A percentile compares a stretch with the other conserved stretches of the same genome.
phyloP scores from a whole-genome alignment of 2,797 vertebrate species.

The Rhinophrynus dorsalis region DNA sequence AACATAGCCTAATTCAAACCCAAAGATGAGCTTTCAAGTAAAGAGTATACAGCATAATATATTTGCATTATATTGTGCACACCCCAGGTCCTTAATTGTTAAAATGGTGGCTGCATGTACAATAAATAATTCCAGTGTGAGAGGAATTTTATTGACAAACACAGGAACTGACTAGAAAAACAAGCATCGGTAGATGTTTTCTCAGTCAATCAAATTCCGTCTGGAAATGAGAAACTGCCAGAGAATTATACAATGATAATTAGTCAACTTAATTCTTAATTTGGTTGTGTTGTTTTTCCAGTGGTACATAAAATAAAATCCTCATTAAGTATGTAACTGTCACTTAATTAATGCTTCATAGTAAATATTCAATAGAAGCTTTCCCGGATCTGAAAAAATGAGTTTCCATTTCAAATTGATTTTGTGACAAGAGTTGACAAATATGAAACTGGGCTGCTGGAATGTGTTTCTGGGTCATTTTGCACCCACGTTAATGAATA shows the following conservation, averaged over 20 bases:
- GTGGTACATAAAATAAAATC: constrained; percentile 32
- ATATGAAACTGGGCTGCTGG: constrained; percentile 12
- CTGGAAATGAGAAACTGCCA: constrained; percentile 12
- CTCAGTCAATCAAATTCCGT: constrained; percentile 3
- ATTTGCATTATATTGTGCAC: not conserved
- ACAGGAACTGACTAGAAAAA: constrained; percentile 12
- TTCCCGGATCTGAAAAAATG: constrained; percentile 38
- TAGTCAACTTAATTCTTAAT: constrained; percentile 42
- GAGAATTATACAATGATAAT: constrained; percentile 31
- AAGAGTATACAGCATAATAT: not conserved
- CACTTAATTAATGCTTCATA: constrained; percentile 36
- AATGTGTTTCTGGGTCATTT: constrained; percentile 13
- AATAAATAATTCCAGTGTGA: not conserved
- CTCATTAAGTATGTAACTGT: constrained; percentile 37
- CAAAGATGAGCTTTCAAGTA: not conserved
- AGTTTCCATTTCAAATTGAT: constrained; percentile 44
- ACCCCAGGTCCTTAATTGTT: not conserved
- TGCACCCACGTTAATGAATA: constrained; percentile 20
- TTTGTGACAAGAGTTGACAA: constrained; percentile 28
- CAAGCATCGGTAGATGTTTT: constrained; percentile 1
- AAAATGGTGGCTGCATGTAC: not conserved
- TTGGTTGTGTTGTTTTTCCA: constrained; percentile 23
- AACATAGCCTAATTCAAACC: not conserved
- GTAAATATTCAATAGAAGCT: constrained; percentile 44
- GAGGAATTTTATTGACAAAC: constrained; percentile 5